These are phyloP conservation scores for Periophthalmus modestus DNA, from an alignment of 2,113 vertebrate genomes.

Conservation along the genomic window DNA sequence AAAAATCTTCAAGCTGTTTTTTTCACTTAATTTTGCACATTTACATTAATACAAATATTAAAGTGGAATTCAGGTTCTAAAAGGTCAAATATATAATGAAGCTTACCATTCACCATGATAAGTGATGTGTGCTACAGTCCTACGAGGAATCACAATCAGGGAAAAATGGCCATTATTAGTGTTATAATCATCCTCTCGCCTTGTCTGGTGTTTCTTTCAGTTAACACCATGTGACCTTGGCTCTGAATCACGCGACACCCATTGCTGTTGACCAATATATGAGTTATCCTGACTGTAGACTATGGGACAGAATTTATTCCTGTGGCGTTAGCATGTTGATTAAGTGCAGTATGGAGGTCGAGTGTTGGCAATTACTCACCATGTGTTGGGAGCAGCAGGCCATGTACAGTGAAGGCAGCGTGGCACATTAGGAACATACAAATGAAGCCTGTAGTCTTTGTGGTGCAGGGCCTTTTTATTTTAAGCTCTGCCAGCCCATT, in stretches of 20 bases:
- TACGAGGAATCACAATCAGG: neutral
- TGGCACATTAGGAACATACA: slow-evolving; percentile 75
- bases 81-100: slow-evolving; percentile 20
- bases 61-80: slow-evolving; percentile 11
- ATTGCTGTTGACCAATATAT: slow-evolving; percentile 67
- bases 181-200: neutral
- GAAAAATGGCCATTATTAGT: neutral
- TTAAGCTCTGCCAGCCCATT: slow-evolving; percentile 65
- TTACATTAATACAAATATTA: slow-evolving; percentile 4
- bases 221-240: slow-evolving; percentile 61
- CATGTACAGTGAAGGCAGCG: slow-evolving; percentile 59
- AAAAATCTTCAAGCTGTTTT: slow-evolving; percentile 44
- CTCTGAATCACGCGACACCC: slow-evolving; percentile 61
- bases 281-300: slow-evolving; percentile 70
- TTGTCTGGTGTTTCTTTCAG: slow-evolving; percentile 46
- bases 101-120: neutral
- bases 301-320: slow-evolving; percentile 62
- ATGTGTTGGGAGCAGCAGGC: slow-evolving; percentile 63
- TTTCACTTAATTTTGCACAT: neutral
- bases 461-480: slow-evolving; percentile 49
- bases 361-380: slow-evolving; percentile 71
- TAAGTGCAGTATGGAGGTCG: slow-evolving; percentile 71
- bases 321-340: slow-evolving; percentile 67
- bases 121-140: neutral
- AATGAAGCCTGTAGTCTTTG: slow-evolving; percentile 70